Evolutionary conservation across 2,113 vertebrate species (phyloP).

Genomic region (Scortum barcoo): DNA sequence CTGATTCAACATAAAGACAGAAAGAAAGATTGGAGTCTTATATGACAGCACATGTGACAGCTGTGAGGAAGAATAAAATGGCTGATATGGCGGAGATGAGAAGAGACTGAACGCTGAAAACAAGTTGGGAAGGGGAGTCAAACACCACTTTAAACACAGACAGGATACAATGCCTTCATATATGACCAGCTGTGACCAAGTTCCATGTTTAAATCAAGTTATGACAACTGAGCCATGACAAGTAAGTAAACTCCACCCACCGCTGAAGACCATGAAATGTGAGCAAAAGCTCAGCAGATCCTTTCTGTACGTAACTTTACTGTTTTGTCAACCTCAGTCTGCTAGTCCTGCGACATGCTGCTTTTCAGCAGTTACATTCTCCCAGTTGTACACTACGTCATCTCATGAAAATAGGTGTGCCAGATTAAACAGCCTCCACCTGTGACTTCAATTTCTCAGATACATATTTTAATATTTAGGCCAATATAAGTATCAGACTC

Average conservation of each 20-base stretch:
- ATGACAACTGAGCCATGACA: neutral
- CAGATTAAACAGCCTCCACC: neutral
- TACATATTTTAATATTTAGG: neutral
- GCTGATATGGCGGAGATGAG: neutral
- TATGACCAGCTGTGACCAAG: neutral
- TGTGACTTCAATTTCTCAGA: neutral
- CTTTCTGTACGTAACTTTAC: neutral
- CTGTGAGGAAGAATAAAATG: neutral
- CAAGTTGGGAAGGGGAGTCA: neutral
- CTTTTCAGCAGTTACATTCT: neutral
- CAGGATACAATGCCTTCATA: neutral
- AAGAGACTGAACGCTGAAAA: neutral
- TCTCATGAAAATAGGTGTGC: neutral
- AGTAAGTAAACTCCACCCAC: no score
- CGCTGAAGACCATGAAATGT: neutral
- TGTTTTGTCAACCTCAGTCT: neutral
- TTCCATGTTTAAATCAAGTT: neutral
- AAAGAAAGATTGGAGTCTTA: neutral
- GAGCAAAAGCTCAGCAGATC: neutral
- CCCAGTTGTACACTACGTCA: no score
- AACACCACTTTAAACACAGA: neutral
- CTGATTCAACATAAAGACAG: constrained; percentile 1
- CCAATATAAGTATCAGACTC: neutral
- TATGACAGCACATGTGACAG: neutral
- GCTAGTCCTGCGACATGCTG: neutral